Conservation (phyloP, 2,888 invertebrate genomes). For the Apoda limacodes region DNA sequence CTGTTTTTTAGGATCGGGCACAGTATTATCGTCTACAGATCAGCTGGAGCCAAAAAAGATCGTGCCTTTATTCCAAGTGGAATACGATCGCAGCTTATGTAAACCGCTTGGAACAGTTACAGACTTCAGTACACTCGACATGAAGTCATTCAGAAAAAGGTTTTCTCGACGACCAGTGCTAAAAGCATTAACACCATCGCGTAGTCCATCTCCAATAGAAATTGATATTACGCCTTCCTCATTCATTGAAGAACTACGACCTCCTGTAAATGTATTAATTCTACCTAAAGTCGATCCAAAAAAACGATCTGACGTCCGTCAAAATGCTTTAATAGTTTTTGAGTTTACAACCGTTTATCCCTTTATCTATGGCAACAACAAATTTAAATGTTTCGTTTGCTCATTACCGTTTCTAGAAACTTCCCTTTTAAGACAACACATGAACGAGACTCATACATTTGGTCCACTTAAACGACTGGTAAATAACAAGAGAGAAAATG, state of each 20-base stretch:
- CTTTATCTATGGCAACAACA: constrained; percentile 55
- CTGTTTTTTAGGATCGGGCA: constrained; percentile 56
- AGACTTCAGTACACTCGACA: constrained; percentile 41
- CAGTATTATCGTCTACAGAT: constrained; percentile 25
- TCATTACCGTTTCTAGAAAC: constrained; percentile 50
- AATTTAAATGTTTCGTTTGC: constrained; percentile 59
- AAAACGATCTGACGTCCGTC: constrained; percentile 37
- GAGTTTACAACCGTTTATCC: constrained; percentile 58
- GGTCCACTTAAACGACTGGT: constrained; percentile 45
- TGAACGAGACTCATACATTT: constrained; percentile 43
- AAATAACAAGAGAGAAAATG: constrained; percentile 49
- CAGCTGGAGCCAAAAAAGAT: constrained; percentile 34
- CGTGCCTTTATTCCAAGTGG: constrained; percentile 59
- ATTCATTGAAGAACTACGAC: constrained; percentile 3
- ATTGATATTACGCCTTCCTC: constrained; percentile 17
- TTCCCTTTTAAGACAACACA: constrained; percentile 39
- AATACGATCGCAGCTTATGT: constrained; percentile 56
- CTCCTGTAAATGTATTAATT: constrained; percentile 14
- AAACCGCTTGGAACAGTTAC: constrained; percentile 50
- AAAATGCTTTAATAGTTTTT: constrained; percentile 49
- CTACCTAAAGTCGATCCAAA: constrained; percentile 17
- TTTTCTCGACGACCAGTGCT: constrained; percentile 14
- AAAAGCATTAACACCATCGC: constrained; percentile 27
- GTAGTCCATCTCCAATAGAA: constrained; percentile 41
- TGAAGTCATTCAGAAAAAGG: constrained; percentile 14